Evolutionary conservation across 2,888 invertebrate genomes (phyloP).

Genomic region (Psylliodes chrysocephalus): DNA sequence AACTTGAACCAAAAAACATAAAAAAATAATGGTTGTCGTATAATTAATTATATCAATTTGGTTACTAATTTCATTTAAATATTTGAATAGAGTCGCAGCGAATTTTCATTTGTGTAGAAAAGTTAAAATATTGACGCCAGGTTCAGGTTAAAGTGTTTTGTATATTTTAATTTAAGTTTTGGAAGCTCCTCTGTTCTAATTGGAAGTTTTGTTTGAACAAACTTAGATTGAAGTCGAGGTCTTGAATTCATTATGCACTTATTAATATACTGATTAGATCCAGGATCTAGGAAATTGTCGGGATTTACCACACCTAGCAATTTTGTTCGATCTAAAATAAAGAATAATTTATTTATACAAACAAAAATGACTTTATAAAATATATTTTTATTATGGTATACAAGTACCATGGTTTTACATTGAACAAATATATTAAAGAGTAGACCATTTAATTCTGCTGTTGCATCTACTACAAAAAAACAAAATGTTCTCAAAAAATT

Average conservation of each 20-base stretch:
- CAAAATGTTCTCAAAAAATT: too few species aligned
- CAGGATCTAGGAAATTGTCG: not conserved
- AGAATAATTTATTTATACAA: not conserved
- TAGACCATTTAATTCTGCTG: too few species aligned
- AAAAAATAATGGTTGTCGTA: too few species aligned
- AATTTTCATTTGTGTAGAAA: too few species aligned
- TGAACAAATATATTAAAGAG: too few species aligned
- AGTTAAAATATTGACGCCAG: not conserved
- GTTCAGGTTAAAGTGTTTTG: not conserved
- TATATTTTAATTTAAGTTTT: constrained; percentile 3
- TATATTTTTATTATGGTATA: too few species aligned
- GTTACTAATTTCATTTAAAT: not conserved
- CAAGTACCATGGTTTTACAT: too few species aligned
- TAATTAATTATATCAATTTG: not conserved
- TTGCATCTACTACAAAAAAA: too few species aligned
- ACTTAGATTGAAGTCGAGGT: constrained; percentile 13
- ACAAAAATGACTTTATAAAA: too few species aligned
- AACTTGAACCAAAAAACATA: too few species aligned
- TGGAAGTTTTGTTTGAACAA: constrained; percentile 14
- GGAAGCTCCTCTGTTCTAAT: not conserved
- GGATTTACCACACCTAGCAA: not conserved
- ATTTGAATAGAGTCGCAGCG: too few species aligned
- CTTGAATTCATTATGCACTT: not conserved
- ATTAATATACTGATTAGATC: constrained; percentile 13
- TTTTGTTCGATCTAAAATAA: not conserved